Evolutionary conservation across 2,888 invertebrate genomes (phyloP), one percentile per base, ranked within the genome.

Genomic region (Caenorhabditis wallacei): DNA sequence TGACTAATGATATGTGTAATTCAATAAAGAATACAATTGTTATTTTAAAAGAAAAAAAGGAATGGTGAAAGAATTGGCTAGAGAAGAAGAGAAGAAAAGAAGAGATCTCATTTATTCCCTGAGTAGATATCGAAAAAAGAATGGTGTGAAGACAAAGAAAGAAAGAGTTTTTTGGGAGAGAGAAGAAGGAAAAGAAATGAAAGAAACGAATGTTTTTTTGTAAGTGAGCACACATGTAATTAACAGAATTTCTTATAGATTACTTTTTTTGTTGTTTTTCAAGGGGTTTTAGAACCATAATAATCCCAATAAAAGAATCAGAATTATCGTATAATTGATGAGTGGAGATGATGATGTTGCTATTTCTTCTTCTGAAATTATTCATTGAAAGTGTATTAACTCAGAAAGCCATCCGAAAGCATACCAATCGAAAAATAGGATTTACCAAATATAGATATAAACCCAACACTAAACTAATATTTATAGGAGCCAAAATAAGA

Each of bases 281-380:
- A 46, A 24, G 35, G 22, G 61, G n/a, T n/a, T 69, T 59, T 54
- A 79, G 46, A 30, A 66, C 54, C 30, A 61, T 11, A 51, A 53
- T 37, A 46, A 22, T 18, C 11, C 13, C 11, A 53, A 40, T 26
- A 80, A 24, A 13, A 64, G 26, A 18, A 70, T 48, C 22, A 69
- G 37, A 8, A 57, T 37, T 46, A 70, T 56, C 7, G 64, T 70
- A 46, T 48, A 64, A 18, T 48, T 20, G 59, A 20, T 20, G n/a
- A 24, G 18, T 13, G 63, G 26, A 18, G 75, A 43, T 16, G 66
- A 56, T 16, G 66, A 61, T 13, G 66, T 68, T 13, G 61, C 35
- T n/a, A 68, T 35, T 22, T 68, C 72, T 63, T 80, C 61, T 68
- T 80, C 74, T 68, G 80, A 66, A 80, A 63, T 64, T 57, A 13